Percentiles rank a stretch among this genome's conserved stretches.
Evolutionary conservation across 2,113 vertebrate species (phyloP).

Genomic region (Grantiella picta): DNA sequence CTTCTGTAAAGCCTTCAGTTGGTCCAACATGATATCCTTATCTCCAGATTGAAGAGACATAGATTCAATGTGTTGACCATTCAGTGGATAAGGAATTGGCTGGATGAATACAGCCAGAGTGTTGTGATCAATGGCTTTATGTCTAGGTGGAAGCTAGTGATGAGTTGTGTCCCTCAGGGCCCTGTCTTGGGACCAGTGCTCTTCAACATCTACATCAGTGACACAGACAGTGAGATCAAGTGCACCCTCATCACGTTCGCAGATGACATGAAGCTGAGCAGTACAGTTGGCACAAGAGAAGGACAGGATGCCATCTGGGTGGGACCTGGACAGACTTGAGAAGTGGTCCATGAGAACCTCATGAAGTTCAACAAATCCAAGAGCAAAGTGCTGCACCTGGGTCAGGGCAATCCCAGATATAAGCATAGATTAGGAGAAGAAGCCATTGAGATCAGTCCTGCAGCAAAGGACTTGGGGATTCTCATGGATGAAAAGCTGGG

Average conservation of each 20-base stretch:
- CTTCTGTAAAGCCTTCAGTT: background rate
- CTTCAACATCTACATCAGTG: background rate
- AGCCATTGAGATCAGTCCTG: background rate
- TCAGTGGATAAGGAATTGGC: background rate
- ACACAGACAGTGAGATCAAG: background rate
- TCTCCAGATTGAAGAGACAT: background rate
- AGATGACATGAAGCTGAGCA: background rate
- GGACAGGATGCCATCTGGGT: background rate
- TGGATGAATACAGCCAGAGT: background rate
- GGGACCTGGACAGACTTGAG: background rate
- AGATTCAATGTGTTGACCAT: background rate
- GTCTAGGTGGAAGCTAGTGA: background rate
- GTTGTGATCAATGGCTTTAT: background rate
- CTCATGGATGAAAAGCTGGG: background rate
- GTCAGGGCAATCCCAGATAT: background rate
- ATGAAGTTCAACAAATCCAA: background rate
- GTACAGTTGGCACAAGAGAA: background rate
- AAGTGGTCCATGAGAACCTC: background rate
- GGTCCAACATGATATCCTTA: background rate
- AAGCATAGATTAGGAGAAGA: background rate
- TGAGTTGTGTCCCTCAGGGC: background rate
- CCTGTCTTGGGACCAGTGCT: background rate
- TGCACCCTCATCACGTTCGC: background rate
- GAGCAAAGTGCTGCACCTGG: background rate
- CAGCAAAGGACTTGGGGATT: background rate